Base-by-base conservation (phyloP, 2,113 vertebrate species). In the Fulmarus glacialis region DNA sequence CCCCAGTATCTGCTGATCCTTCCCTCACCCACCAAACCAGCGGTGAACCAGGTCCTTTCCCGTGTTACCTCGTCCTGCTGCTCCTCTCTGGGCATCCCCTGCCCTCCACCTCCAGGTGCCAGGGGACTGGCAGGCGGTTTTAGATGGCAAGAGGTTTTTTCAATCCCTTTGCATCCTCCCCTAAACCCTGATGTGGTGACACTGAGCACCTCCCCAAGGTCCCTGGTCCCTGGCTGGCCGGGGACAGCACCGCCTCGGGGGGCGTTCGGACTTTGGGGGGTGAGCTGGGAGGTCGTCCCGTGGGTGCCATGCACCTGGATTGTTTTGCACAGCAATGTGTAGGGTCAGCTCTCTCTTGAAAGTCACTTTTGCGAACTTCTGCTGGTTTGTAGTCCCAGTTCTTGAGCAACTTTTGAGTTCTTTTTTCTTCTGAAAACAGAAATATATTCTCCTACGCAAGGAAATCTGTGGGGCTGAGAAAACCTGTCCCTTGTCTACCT, bases 221-320 rank as follows among this genome's bases (percentile, higher is more conserved):
- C 53, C 47, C 47, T 56, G 86, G 21, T n/a, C 43, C 26, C 8
- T 11, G 48, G 18, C 36, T 85, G 72, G 47, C 0, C 52, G 34
- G 53, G 50, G 22, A 6, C 45, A 60, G 45, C 67, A 27, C 18
- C 4, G 0, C 2, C 40, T 32, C 17, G 1, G 7, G 60, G 58
- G 48, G 9, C 4, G 4, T 23, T 68, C 0, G 0, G 66, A 11
- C 9, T 84, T 53, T 12, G 0, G 0, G 78, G 36, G 34, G 6
- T n/a, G 38, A 29, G 24, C 5, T 53, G 14, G 24, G 83, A 82
- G 21, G 40, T 53, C 9, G 6, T 26, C 67, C 60, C 21, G 3
- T 4, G 42, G 26, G 42, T 56, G 52, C 26, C 10, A 0, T 2
- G 1, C 50, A 23, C 64, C 52, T 42, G 42, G 47, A 15, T 4